phyloP scores from a whole-genome alignment of 2,113 vertebrate genomes.

The Bubo blakistoni region DNA sequence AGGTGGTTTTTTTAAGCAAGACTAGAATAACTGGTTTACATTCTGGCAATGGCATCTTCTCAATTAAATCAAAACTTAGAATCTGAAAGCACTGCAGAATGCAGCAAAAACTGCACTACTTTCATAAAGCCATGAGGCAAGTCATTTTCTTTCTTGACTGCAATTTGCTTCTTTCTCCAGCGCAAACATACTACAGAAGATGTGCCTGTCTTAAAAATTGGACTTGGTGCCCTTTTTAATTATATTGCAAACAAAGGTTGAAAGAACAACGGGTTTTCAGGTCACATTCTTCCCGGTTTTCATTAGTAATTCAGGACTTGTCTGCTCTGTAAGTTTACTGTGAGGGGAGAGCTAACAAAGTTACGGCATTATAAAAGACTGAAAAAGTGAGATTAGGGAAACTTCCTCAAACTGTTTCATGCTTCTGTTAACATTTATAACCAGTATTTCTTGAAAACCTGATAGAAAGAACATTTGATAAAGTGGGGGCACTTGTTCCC shows the following conservation, averaged over 20 bases:
- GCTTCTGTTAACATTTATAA: not conserved
- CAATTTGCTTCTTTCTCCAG: not conserved
- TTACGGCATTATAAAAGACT: not conserved
- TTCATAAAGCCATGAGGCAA: not conserved
- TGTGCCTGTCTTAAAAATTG: not conserved
- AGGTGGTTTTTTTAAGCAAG: not conserved
- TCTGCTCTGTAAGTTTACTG: not conserved
- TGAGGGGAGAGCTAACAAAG: not conserved
- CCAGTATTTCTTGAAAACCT: not conserved
- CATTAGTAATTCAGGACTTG: not conserved
- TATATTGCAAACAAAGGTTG: not conserved
- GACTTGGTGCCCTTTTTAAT: not conserved
- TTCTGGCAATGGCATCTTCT: not conserved
- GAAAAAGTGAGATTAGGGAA: not conserved
- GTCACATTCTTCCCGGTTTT: not conserved
- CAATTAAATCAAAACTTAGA: not conserved
- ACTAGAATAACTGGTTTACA: constrained; percentile 22
- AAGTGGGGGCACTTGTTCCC: not conserved
- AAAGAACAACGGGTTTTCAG: not conserved
- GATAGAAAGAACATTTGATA: not conserved
- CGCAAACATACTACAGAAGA: not conserved
- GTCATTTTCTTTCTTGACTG: not conserved
- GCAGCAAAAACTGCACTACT: not conserved
- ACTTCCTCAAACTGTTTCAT: not conserved
- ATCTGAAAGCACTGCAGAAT: not conserved